Percentiles rank a stretch among this genome's conserved stretches.
These are phyloP conservation scores for Hirundichthys speculiger DNA, from an alignment of 2,113 vertebrate species.

Conservation along the genomic window DNA sequence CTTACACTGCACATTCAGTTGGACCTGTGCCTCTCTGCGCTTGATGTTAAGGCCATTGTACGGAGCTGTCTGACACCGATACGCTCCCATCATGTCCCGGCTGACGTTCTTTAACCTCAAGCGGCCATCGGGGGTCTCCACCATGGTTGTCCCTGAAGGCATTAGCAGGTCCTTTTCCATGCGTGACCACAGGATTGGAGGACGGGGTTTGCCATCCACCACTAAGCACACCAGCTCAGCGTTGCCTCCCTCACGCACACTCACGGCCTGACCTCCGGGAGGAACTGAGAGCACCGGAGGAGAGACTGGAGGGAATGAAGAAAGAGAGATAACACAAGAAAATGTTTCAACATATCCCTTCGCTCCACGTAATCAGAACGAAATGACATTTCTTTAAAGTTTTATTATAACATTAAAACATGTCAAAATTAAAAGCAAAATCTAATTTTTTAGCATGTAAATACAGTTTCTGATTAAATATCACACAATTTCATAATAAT, in stretches of 20 bases:
- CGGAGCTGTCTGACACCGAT: slow-evolving; percentile 95
- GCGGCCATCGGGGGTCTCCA: slow-evolving; percentile 90
- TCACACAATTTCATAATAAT: too few relatives aligned
- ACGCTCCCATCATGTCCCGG: slow-evolving; percentile 90
- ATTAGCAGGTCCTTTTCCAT: slow-evolving; percentile 90
- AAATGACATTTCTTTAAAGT: neutral
- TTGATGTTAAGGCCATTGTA: slow-evolving; percentile 98
- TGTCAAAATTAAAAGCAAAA: neutral
- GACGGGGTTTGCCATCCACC: slow-evolving; percentile 92
- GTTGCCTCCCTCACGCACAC: slow-evolving; percentile 86
- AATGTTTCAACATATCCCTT: neutral
- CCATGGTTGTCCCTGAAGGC: slow-evolving; percentile 82
- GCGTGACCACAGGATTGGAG: slow-evolving; percentile 93
- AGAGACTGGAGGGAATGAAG: slow-evolving; percentile 76
- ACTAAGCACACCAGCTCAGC: slow-evolving; percentile 89
- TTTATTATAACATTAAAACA: neutral
- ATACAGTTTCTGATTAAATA: neutral
- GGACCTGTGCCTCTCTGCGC: slow-evolving; percentile 89
- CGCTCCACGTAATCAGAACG: neutral
- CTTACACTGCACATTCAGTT: slow-evolving; percentile 97
- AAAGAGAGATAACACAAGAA: neutral
- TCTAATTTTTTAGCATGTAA: neutral
- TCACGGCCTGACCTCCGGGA: slow-evolving; percentile 86
- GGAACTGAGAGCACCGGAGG: slow-evolving; percentile 91
- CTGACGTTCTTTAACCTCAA: slow-evolving; percentile 87